These are phyloP conservation scores for Epistrophella euchroma DNA, from an alignment of 2,888 invertebrate species.

Conservation along the genomic window DNA sequence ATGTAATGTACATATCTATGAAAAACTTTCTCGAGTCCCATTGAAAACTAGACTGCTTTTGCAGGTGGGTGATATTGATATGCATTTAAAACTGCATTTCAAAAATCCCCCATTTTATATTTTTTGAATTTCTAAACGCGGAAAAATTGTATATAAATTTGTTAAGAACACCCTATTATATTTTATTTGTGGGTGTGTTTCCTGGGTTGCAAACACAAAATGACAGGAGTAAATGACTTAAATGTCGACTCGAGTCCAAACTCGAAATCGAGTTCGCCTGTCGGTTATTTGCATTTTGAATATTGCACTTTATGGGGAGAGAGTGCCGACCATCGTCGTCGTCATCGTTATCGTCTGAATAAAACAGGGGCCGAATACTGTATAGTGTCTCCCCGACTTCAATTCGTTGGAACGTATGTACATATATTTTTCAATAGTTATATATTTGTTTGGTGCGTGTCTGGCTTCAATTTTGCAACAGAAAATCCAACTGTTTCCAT, in stretches of 20 bases:
- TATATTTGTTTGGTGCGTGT: slow-evolving; percentile 57
- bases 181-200: slow-evolving; percentile 32
- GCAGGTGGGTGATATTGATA: no score
- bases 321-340: background rate
- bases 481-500: slow-evolving; percentile 22
- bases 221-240: slow-evolving; percentile 73
- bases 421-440: slow-evolving; percentile 7
- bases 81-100: no score
- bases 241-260: slow-evolving; percentile 70
- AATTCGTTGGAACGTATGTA: slow-evolving; percentile 6
- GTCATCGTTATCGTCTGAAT: background rate
- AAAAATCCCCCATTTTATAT: no score
- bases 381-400: slow-evolving; percentile 3
- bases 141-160: background rate
- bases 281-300: slow-evolving; percentile 67
- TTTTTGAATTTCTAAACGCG: background rate
- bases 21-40: no score
- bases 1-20: no score
- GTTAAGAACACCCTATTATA: slow-evolving; percentile 17
- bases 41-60: no score
- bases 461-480: slow-evolving; percentile 63
- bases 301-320: slow-evolving; percentile 41
- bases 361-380: background rate
- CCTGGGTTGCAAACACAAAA: slow-evolving; percentile 55
- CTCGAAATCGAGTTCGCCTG: slow-evolving; percentile 49